A percentile compares a stretch with the other conserved stretches of the same genome.
These are phyloP conservation scores for Argyresthia goedartella DNA, from an alignment of 2,888 invertebrate genomes.

Conservation along the genomic window DNA sequence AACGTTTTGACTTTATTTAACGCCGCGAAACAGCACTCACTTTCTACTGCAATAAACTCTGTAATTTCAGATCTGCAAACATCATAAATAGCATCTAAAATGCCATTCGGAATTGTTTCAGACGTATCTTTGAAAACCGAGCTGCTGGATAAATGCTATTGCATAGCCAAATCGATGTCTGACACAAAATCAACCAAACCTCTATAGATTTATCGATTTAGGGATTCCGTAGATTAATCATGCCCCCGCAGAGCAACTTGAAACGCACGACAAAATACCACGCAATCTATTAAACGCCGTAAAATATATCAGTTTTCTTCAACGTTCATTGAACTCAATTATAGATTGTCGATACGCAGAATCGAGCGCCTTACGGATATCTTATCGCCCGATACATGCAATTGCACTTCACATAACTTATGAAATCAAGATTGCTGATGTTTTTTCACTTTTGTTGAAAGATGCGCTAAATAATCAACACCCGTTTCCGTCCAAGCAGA, in stretches of 20 bases:
- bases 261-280: slow-evolving; percentile 27
- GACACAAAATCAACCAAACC: slow-evolving; percentile 18
- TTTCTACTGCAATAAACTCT: slow-evolving; percentile 16
- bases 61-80: slow-evolving; percentile 20
- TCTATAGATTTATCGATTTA: slow-evolving; percentile 20
- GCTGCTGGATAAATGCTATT: too few species aligned
- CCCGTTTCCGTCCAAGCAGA: too few species aligned
- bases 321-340: slow-evolving; percentile 12
- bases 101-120: too few species aligned
- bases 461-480: too few species aligned
- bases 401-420: too few species aligned
- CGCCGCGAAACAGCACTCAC: slow-evolving; percentile 13
- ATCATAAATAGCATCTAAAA: too few species aligned
- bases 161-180: slow-evolving; percentile 18
- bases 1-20: slow-evolving; percentile 15
- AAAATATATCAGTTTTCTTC: slow-evolving; percentile 16
- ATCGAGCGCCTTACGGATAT: slow-evolving; percentile 4
- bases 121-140: too few species aligned
- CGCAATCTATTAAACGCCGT: slow-evolving; percentile 22
- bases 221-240: slow-evolving; percentile 19
- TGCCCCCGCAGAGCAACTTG: slow-evolving; percentile 24
- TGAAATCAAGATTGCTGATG: too few species aligned
- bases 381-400: too few species aligned
- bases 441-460: too few species aligned
- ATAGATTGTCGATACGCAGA: slow-evolving; percentile 8